These are phyloP conservation scores for Globodera ellingtonae DNA, from an alignment of 1,140 invertebrate species.

Conservation along the genomic window DNA sequence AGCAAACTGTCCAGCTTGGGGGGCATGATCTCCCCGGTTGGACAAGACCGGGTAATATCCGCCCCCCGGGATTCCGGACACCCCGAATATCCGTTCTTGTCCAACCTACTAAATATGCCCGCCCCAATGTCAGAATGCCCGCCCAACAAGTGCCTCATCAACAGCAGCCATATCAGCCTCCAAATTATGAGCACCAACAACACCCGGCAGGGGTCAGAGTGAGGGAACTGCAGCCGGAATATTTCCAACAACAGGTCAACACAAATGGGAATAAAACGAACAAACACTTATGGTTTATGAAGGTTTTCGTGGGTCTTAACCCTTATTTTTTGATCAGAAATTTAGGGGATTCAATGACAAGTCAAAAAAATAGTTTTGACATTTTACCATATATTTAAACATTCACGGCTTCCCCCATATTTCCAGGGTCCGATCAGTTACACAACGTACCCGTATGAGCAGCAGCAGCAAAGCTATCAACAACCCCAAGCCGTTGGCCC, in stretches of 20 bases:
- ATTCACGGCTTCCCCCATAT: no score
- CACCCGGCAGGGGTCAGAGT: slow-evolving; percentile 14
- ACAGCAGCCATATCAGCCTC: slow-evolving; percentile 11
- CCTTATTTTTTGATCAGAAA: slow-evolving; percentile 10
- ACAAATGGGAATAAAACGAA: background rate
- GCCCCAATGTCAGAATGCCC: background rate
- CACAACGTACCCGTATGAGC: slow-evolving; percentile 25
- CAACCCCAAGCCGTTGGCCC: background rate
- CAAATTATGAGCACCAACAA: slow-evolving; percentile 16
- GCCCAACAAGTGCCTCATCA: background rate
- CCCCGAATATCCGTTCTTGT: no score
- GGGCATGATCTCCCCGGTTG: no score
- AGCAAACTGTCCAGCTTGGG: no score
- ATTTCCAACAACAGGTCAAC: slow-evolving; percentile 32
- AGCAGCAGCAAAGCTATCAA: slow-evolving; percentile 16
- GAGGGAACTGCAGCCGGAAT: slow-evolving; percentile 33
- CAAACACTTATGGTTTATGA: background rate
- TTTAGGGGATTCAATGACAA: slow-evolving; percentile 5
- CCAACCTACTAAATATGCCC: no score
- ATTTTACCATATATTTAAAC: no score
- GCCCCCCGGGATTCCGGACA: no score
- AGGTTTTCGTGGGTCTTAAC: background rate
- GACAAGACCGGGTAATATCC: no score
- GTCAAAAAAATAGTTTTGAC: slow-evolving; percentile 6
- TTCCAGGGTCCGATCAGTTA: slow-evolving; percentile 33